Conservation (phyloP, 2,797 vertebrate genomes). For the Furcifer pardalis region DNA sequence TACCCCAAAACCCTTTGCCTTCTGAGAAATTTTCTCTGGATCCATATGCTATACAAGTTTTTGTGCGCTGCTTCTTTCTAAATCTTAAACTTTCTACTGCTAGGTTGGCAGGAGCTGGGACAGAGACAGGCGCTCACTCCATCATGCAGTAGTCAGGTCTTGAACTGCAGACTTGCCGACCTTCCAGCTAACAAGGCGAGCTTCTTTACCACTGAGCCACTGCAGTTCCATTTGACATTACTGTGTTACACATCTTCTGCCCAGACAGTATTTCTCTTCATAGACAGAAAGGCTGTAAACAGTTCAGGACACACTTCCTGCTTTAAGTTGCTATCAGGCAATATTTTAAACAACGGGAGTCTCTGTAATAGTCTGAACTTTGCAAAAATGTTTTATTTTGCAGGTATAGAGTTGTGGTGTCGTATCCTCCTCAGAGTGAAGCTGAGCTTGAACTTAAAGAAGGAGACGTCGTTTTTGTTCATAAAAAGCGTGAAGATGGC, state of each 20-base stretch:
- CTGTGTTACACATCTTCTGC: neutral
- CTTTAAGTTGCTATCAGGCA: slow-evolving; percentile 18
- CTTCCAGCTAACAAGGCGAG: too few relatives aligned
- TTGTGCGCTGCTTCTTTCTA: too few relatives aligned
- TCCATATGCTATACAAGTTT: too few relatives aligned
- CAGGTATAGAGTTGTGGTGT: slow-evolving; percentile 97
- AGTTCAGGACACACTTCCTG: neutral
- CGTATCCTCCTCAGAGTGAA: slow-evolving; percentile 97
- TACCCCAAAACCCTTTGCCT: too few relatives aligned
- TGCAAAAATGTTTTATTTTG: slow-evolving; percentile 34
- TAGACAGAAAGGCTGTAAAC: slow-evolving; percentile 7
- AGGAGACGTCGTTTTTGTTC: slow-evolving; percentile 97
- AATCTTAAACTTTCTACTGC: too few relatives aligned
- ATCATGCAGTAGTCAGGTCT: too few relatives aligned
- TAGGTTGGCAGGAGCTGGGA: too few relatives aligned
- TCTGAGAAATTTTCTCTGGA: too few relatives aligned
- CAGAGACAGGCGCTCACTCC: too few relatives aligned
- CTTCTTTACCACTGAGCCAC: too few relatives aligned
- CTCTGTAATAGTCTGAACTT: neutral
- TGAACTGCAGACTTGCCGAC: too few relatives aligned
- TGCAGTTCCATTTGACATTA: too few relatives aligned
- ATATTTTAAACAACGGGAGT: neutral
- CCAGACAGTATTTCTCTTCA: slow-evolving; percentile 12
- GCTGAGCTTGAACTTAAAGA: slow-evolving; percentile 99
- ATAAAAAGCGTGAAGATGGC: slow-evolving; percentile 96